These are phyloP conservation scores for Drosophila nr. perissopoda DNA, from an alignment of 2,888 invertebrate species.

Conservation along the genomic window DNA sequence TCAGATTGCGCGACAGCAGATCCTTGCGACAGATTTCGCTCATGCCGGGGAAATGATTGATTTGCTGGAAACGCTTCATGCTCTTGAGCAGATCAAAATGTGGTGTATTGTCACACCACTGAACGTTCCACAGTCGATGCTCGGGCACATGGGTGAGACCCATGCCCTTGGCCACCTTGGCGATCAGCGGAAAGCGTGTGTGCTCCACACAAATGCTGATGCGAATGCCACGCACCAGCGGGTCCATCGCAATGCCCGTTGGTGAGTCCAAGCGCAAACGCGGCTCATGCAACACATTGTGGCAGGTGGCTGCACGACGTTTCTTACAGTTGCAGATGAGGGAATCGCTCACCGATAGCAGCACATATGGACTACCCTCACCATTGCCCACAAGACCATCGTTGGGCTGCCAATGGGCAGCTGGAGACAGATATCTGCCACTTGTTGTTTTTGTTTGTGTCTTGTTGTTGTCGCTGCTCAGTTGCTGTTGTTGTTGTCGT, in stretches of 20 bases:
- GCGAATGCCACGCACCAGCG: slow-evolving; percentile 50
- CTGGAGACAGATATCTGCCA: neutral
- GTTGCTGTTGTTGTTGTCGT: neutral
- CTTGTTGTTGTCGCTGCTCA: neutral
- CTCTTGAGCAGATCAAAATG: slow-evolving; percentile 94
- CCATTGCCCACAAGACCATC: neutral
- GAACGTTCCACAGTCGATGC: slow-evolving; percentile 94
- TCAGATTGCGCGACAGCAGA: slow-evolving; percentile 93
- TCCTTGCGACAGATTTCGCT: slow-evolving; percentile 95
- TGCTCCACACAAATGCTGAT: slow-evolving; percentile 81
- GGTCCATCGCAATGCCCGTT: neutral
- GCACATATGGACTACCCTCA: slow-evolving; percentile 35
- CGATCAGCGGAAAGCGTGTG: slow-evolving; percentile 78
- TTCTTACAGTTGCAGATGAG: neutral
- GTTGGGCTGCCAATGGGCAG: slow-evolving; percentile 16
- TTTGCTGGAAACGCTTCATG: slow-evolving; percentile 96
- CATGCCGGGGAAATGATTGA: slow-evolving; percentile 97
- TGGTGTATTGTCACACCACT: slow-evolving; percentile 90
- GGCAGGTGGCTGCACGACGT: slow-evolving; percentile 40
- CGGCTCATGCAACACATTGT: slow-evolving; percentile 39
- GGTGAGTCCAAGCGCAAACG: slow-evolving; percentile 21
- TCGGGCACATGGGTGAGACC: slow-evolving; percentile 87
- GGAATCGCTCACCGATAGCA: slow-evolving; percentile 37
- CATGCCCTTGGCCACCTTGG: slow-evolving; percentile 76
- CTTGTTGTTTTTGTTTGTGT: neutral